phyloP scores from a whole-genome alignment of 2,797 vertebrate species.

The Acanthopagrus latus region DNA sequence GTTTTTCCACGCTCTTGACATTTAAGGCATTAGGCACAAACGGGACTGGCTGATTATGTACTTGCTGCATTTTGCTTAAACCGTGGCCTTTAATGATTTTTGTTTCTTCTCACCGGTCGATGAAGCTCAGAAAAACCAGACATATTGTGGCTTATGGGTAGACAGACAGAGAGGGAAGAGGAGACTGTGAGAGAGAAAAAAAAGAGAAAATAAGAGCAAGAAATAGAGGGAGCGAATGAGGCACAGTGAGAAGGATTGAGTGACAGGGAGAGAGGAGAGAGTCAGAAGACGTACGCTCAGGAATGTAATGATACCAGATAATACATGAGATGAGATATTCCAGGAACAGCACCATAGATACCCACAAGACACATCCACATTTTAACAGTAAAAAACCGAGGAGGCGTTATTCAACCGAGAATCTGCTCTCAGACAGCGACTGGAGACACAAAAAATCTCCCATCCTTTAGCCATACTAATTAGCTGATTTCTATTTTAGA shows the following conservation, averaged over 20 bases:
- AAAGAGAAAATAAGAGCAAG: constrained; percentile 13
- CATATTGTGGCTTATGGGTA: constrained; percentile 38
- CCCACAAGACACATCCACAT: constrained; percentile 34
- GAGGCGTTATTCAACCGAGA: constrained; percentile 28
- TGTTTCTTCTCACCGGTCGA: constrained; percentile 55
- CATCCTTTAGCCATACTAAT: constrained; percentile 4
- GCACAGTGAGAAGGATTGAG: constrained; percentile 42
- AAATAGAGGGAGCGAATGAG: constrained; percentile 23
- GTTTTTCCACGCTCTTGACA: constrained; percentile 35
- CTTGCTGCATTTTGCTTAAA: constrained; percentile 61
- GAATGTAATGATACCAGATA: constrained; percentile 65
- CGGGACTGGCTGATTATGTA: constrained; percentile 49
- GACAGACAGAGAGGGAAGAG: constrained; percentile 19
- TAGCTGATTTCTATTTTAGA: not conserved
- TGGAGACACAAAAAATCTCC: not conserved
- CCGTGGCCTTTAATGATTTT: constrained; percentile 62
- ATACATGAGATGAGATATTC: constrained; percentile 63
- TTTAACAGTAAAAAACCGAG: constrained; percentile 10
- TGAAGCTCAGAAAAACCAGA: constrained; percentile 39
- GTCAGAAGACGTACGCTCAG: constrained; percentile 43
- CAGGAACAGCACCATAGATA: constrained; percentile 41
- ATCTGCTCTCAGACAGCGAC: not conserved
- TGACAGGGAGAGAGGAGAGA: constrained; percentile 48
- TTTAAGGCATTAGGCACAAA: constrained; percentile 54
- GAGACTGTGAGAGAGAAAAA: constrained; percentile 43